Percentiles rank a stretch among this genome's conserved stretches.
Conservation (phyloP, 1,140 invertebrate species). For the Drosophila albomicans region DNA sequence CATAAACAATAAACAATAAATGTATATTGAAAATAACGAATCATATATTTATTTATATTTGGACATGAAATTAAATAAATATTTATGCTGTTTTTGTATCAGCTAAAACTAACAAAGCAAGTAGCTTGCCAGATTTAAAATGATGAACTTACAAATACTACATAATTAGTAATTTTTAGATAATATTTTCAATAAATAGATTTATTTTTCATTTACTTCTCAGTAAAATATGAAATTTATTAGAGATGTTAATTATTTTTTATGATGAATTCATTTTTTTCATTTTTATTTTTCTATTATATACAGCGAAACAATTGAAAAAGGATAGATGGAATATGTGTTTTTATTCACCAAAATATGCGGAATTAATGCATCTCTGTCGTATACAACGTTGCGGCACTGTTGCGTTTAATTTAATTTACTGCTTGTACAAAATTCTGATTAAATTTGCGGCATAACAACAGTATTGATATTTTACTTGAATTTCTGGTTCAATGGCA, state of each 20-base stretch:
- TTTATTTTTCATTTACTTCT: no score
- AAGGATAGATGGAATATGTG: conserved; percentile 1
- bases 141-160: neutral
- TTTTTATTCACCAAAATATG: neutral
- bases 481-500: neutral
- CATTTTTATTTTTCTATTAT: neutral
- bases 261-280: neutral
- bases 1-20: conserved; percentile 41
- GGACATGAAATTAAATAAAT: conserved; percentile 49
- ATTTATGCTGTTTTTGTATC: conserved; percentile 32
- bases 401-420: conserved; percentile 54
- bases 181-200: no score
- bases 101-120: conserved; percentile 17
- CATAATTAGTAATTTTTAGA: no score
- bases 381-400: conserved; percentile 32
- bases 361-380: neutral
- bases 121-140: neutral
- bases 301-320: conserved; percentile 6
- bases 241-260: no score
- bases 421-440: conserved; percentile 11
- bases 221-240: no score
- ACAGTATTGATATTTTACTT: neutral
- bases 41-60: conserved; percentile 34
- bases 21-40: conserved; percentile 21
- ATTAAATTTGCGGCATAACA: neutral